phyloP scores from a whole-genome alignment of 53 echinoderm and acorn worm species.

The Apostichopus leukothele region DNA sequence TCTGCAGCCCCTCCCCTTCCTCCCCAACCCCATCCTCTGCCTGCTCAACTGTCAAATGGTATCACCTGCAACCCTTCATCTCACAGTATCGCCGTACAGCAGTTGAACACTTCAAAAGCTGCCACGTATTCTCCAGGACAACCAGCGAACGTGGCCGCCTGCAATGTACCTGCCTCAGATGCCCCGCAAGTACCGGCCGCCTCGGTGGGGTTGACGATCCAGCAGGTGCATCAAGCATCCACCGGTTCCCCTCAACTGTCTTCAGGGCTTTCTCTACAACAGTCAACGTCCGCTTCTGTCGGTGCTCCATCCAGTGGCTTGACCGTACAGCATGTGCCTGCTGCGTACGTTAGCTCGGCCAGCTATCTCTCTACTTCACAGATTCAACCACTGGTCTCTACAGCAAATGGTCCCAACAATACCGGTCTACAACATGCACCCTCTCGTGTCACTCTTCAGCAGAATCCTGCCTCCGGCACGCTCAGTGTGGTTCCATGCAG shows the following conservation, averaged over 20 bases:
- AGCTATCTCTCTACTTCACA: neutral
- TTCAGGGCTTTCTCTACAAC: neutral
- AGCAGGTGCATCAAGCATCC: neutral
- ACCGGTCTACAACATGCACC: neutral
- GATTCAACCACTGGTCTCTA: slow-evolving; percentile 6
- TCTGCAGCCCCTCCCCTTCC: neutral
- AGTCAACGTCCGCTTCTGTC: neutral
- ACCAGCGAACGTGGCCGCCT: neutral
- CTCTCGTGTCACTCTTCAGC: slow-evolving; percentile 24
- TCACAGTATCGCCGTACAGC: neutral
- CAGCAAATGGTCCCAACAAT: neutral
- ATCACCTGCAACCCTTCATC: neutral
- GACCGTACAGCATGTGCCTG: neutral
- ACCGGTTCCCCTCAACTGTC: neutral
- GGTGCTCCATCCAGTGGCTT: neutral
- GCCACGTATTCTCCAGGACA: neutral
- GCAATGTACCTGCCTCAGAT: neutral
- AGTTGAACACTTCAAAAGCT: neutral
- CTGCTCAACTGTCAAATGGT: neutral
- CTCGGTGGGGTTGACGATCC: neutral
- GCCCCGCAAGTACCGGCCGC: neutral
- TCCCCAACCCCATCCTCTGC: neutral
- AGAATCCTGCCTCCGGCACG: neutral
- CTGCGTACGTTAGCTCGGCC: neutral
- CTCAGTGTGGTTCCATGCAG: slow-evolving; percentile 29